Conservation (phyloP, 1,140 invertebrate species). For the Drosophila watanabei region DNA sequence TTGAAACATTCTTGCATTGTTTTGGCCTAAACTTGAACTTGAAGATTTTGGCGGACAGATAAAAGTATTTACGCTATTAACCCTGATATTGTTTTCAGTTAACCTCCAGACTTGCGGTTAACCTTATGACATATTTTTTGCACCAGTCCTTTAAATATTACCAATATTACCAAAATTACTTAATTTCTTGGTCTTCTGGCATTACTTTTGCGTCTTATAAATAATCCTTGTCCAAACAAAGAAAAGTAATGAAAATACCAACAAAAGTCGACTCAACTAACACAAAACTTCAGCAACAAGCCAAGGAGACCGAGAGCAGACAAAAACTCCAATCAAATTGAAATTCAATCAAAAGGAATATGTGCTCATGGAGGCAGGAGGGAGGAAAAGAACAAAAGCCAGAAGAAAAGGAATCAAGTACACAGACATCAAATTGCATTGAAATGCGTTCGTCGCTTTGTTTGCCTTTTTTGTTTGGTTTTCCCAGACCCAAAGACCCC, state of each 20-base stretch:
- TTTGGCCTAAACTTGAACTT: conserved; percentile 52
- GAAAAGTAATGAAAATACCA: conserved; percentile 6
- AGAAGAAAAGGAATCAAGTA: conserved; percentile 36
- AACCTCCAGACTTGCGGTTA: conserved; percentile 51
- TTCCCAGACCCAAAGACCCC: conserved; percentile 11
- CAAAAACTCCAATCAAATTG: conserved; percentile 75
- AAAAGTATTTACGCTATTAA: conserved; percentile 31
- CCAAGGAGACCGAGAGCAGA: neutral
- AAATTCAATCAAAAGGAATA: conserved; percentile 76
- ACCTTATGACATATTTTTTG: neutral
- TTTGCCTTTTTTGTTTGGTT: conserved; percentile 68
- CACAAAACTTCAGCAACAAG: conserved; percentile 25
- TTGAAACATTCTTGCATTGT: conserved; percentile 18
- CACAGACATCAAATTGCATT: conserved; percentile 71
- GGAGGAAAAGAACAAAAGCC: conserved; percentile 12
- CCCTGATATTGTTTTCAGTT: conserved; percentile 65
- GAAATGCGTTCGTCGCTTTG: conserved; percentile 66
- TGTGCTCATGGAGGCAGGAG: conserved; percentile 25
- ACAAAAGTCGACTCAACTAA: conserved; percentile 15
- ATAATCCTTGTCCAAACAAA: neutral
- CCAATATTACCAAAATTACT: neutral
- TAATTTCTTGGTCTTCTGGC: neutral
- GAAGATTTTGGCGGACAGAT: conserved; percentile 57
- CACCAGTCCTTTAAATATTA: neutral
- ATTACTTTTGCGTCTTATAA: neutral